Conservation (phyloP, 2,113 vertebrate species). For the Baryphthengus martii region DNA sequence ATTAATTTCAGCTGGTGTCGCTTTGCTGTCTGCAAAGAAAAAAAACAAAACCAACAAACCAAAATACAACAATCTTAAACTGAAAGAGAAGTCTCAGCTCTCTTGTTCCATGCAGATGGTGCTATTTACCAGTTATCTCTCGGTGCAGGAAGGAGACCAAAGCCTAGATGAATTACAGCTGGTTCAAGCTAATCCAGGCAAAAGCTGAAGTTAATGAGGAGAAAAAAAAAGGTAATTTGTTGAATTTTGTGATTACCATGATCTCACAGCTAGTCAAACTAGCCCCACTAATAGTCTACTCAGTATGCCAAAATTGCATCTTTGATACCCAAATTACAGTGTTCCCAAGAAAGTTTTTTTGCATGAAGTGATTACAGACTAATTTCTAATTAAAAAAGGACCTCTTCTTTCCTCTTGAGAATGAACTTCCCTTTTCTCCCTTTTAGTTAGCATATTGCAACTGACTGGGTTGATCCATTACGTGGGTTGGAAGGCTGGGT, state of each 20-base stretch:
- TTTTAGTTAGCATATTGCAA: background rate
- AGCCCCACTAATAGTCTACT: background rate
- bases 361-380: background rate
- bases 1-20: conserved; percentile 40
- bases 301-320: background rate
- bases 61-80: background rate
- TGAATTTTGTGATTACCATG: background rate
- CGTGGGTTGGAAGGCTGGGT: background rate
- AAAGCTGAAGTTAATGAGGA: conserved; percentile 42
- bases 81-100: background rate
- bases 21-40: background rate
- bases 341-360: background rate
- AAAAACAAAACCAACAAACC: background rate
- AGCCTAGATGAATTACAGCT: conserved; percentile 16
- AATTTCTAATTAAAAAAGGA: background rate
- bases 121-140: conserved; percentile 39
- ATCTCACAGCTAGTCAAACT: background rate
- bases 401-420: background rate
- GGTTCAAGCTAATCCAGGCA: conserved; percentile 14
- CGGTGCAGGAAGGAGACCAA: conserved; percentile 13
- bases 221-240: background rate
- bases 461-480: background rate
- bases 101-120: conserved; percentile 36
- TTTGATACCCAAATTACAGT: background rate
- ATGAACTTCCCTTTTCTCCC: background rate